Conservation (phyloP, 2,888 invertebrate genomes). For the Erebia aethiops region DNA sequence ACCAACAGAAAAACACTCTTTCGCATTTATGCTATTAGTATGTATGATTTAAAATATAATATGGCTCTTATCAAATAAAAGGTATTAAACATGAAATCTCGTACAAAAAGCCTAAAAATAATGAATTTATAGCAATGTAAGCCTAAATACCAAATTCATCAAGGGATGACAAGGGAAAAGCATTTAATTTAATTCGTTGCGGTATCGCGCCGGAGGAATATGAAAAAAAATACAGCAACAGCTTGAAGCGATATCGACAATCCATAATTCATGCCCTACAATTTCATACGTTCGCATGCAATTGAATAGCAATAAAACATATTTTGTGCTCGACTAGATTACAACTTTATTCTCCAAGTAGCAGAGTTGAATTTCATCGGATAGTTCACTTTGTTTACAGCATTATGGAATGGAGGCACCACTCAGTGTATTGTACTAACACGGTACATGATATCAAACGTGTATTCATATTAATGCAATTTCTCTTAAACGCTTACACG, state of each 20-base stretch:
- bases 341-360: slow-evolving; percentile 53
- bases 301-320: slow-evolving; percentile 55
- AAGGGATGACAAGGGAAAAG: slow-evolving; percentile 82
- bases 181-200: slow-evolving; percentile 83
- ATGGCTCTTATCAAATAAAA: not conserved
- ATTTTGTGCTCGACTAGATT: slow-evolving; percentile 52
- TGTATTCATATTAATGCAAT: slow-evolving; percentile 83
- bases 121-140: slow-evolving; percentile 52
- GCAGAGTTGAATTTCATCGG: slow-evolving; percentile 53
- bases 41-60: too few relatives aligned
- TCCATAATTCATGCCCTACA: slow-evolving; percentile 83
- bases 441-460: slow-evolving; percentile 81
- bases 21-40: too few relatives aligned
- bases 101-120: slow-evolving; percentile 15
- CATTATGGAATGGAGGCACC: slow-evolving; percentile 48
- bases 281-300: slow-evolving; percentile 75
- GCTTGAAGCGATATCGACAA: slow-evolving; percentile 83
- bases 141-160: slow-evolving; percentile 79
- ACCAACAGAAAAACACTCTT: too few relatives aligned
- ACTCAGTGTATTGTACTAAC: slow-evolving; percentile 80
- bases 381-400: slow-evolving; percentile 48
- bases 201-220: slow-evolving; percentile 76
- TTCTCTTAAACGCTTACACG: slow-evolving; percentile 83
- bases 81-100: not conserved
- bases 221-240: slow-evolving; percentile 81